Conservation (phyloP, 2,113 vertebrate genomes). For the Cricetomys ansorgei region DNA sequence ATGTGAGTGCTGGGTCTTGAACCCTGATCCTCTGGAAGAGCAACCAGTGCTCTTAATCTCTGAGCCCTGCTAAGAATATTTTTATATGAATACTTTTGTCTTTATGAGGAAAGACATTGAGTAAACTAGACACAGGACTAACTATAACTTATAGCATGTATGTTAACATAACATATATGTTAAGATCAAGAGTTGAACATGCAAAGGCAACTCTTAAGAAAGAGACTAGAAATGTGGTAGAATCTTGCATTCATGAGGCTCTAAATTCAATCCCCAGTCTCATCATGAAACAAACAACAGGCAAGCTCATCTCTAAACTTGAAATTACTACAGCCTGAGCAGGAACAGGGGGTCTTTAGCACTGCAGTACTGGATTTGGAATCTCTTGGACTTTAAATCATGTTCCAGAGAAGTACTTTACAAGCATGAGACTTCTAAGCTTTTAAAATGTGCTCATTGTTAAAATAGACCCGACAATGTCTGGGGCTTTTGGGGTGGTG, state of each 20-base stretch:
- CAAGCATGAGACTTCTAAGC: neutral
- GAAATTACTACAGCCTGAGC: neutral
- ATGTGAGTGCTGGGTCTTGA: too few relatives aligned
- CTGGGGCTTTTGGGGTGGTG: neutral
- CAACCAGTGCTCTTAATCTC: too few relatives aligned
- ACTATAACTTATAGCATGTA: neutral
- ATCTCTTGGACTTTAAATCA: neutral
- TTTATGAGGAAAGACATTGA: conserved; percentile 17
- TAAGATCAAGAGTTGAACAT: conserved; percentile 13
- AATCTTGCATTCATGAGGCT: neutral
- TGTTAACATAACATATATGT: too few relatives aligned
- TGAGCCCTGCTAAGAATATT: too few relatives aligned
- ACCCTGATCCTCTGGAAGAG: too few relatives aligned
- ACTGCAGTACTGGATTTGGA: neutral
- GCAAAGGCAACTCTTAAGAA: conserved; percentile 5
- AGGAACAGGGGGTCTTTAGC: neutral
- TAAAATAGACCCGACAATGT: neutral
- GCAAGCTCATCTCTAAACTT: conserved; percentile 41
- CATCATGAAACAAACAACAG: neutral
- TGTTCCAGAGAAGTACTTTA: neutral
- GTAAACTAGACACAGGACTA: neutral
- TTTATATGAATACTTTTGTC: conserved; percentile 25
- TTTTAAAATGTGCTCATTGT: conserved; percentile 9
- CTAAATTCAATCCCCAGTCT: neutral
- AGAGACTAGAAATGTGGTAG: neutral